Evolutionary conservation across 2,888 invertebrate genomes (phyloP), one percentile per base, ranked within the genome.

Genomic region (Dioctria rufipes): DNA sequence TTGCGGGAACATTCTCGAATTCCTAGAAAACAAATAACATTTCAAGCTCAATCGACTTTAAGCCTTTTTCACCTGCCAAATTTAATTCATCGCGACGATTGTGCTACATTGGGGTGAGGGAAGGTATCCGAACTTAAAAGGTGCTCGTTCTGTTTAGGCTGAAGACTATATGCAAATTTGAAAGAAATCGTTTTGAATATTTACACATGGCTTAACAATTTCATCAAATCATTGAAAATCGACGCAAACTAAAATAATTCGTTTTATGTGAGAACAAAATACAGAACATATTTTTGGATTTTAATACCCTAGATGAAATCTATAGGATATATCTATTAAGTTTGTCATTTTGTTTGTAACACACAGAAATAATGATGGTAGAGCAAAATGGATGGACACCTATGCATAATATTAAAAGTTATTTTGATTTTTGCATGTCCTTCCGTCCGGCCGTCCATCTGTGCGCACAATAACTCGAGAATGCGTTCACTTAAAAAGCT

Each of bases 121-220:
- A 25, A 25, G 25, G 25, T 25, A 25, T 25, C 46, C n/a, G 25
- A 43, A 67, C 8, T n/a, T 42, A 46, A 43, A 25, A 46, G 46
- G 46, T 5, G 46, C 46, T 5, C 8, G 5, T 46, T 46, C 2
- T 46, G 46, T 46, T 46, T 46, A 46, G 46, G 8, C 5, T 1
- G 8, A 46, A 46, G 46, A 8, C 8, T 46, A 67, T 67, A 43
- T 46, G 25, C 43, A 49, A 46, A 42, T 67, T 67, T 5, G 13
- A 67, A 46, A 13, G 54, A 40, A 54, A 71, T 71, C 39, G 37
- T 51, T 71, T 71, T 71, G 71, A 71, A 71, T 71, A 51, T 40
- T 71, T 71, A 25, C 71, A 71, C 51, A 51, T 49, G 71, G 71
- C 51, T 71, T 46, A 71, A 51, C 71, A 71, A n/a, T 71, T 71